Evolutionary conservation across 2,797 vertebrate genomes (phyloP).

Genomic region (Hydrolagus colliei): DNA sequence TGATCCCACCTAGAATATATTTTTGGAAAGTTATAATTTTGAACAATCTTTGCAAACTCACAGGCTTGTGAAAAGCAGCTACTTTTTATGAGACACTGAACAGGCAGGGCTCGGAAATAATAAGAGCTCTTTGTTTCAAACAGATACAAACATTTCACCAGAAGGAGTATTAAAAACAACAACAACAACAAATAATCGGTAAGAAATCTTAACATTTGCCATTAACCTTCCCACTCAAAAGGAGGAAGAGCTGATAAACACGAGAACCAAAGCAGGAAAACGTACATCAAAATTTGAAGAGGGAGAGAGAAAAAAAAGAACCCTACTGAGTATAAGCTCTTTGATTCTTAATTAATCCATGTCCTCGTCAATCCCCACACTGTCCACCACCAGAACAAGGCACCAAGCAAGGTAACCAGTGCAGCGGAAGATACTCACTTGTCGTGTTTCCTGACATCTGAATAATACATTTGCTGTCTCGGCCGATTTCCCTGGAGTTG

Average conservation of each 20-base stretch:
- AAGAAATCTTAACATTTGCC: not conserved
- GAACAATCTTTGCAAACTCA: not conserved
- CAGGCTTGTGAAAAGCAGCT: not conserved
- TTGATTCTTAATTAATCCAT: not conserved
- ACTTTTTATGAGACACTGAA: not conserved
- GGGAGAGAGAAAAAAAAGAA: not conserved
- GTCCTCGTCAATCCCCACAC: not conserved
- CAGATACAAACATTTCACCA: not conserved
- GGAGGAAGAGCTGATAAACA: no score
- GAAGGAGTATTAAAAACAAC: not conserved
- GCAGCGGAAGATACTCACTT: slow-evolving; percentile 68
- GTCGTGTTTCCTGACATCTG: slow-evolving; percentile 97
- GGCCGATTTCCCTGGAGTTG: slow-evolving; percentile 86
- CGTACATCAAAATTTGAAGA: not conserved
- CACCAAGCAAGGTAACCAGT: not conserved
- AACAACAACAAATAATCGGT: no score
- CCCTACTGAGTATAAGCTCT: not conserved
- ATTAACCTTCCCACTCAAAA: not conserved
- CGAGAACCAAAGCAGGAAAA: not conserved
- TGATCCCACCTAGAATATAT: no score
- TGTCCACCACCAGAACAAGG: not conserved
- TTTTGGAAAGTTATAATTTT: no score
- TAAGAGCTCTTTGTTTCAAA: not conserved
- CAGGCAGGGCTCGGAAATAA: not conserved
- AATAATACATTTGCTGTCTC: slow-evolving; percentile 94